Base-by-base conservation (phyloP, 2,888 invertebrate genomes). In the Andrena marginata region DNA sequence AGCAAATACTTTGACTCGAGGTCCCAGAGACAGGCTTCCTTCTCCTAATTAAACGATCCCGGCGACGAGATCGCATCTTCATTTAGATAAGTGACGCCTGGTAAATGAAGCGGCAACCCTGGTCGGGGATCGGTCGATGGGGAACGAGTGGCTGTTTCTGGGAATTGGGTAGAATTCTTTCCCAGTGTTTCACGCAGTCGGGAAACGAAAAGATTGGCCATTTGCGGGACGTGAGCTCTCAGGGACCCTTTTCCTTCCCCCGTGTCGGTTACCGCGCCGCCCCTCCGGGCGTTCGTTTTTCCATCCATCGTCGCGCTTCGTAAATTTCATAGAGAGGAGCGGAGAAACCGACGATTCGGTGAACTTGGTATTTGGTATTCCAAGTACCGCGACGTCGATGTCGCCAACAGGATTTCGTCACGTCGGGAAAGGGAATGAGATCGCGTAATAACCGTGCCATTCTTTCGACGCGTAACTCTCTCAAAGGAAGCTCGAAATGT, bases 361-460 rank as follows among this genome's bases (percentile, higher is more conserved):
- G 70, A 60, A 42, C 60, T 71, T 54, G n/a, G 20, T 54, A 13
- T 56, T 62, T 48, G 48, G 20, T 13, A 8, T 62, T 29, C 48
- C 56, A 35, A 56, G 20, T 4, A 2, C 56, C 56, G 8, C 10
- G 42, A 60, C 59, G 59, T n/a, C 70, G 33, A 33, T 16, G 56
- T 26, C 56, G 56, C 23, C 10, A 26, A 56, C 23, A 23, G 3
- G 23, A 56, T 56, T 56, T 56, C 29, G 60, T 60, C n/a, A 4
- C 60, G 29, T 7, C 31, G 29, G 2, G 29, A 31, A 59, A 10
- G 59, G 29, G 29, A 26, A 29, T 31, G 29, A 60, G 60, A 56
- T 56, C 60, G 48, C 70, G 48, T 69, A 56, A 69, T 69, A 69
- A 69, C 69, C 69, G 56, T 56, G 56, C 35, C 68, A 56, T 69